Evolutionary conservation across 2,797 vertebrate genomes (phyloP).

Genomic region (Anniella stebbinsi): DNA sequence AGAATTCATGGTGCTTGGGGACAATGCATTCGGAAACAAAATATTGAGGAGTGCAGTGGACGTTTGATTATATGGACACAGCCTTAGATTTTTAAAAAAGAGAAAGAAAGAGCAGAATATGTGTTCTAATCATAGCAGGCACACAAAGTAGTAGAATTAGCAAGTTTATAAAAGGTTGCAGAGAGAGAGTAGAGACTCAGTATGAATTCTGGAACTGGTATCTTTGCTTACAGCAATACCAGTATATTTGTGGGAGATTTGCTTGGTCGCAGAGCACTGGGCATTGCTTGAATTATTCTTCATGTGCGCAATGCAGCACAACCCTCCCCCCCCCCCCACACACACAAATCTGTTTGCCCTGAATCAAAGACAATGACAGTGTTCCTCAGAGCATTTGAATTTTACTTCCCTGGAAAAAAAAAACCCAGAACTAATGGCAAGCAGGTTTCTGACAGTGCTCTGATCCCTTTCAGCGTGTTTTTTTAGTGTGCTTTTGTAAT

Average conservation of each 20-base stretch:
- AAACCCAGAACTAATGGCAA: background rate
- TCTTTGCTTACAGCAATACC: background rate
- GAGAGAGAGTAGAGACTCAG: background rate
- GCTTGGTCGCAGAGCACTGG: constrained; percentile 12
- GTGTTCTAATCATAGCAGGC: background rate
- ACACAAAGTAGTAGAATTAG: background rate
- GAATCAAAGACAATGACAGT: constrained; percentile 30
- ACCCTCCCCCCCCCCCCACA: no score
- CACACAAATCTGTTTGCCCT: constrained; percentile 39
- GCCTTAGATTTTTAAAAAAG: background rate
- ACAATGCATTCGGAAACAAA: no score
- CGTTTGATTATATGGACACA: background rate
- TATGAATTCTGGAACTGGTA: background rate
- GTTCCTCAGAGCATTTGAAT: background rate
- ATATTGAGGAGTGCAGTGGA: background rate
- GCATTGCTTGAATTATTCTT: background rate
- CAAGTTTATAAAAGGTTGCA: background rate
- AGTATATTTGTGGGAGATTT: background rate
- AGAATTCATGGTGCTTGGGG: background rate
- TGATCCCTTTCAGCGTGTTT: background rate
- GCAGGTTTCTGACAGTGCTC: background rate
- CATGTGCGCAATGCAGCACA: background rate
- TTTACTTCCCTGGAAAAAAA: background rate
- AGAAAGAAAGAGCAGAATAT: no score
- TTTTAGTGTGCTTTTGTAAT: constrained; percentile 5